Conservation (phyloP, 2,888 invertebrate species). For the Eubasilissa splendida region DNA sequence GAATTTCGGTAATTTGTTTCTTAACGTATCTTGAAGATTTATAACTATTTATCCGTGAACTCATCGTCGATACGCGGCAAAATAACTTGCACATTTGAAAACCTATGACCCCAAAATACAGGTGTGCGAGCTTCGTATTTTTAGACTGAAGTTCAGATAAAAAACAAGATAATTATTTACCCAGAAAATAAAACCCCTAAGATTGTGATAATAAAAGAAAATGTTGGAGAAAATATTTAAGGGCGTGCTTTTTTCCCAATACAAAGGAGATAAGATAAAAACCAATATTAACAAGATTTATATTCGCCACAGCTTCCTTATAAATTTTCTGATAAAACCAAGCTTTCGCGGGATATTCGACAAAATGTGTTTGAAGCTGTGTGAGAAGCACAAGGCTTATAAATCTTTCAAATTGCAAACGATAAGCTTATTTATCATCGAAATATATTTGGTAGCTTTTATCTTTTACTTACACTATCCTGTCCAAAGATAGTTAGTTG, state of each 20-base stretch:
- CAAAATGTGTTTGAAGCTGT: slow-evolving; percentile 9
- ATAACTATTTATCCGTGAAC: too few relatives aligned
- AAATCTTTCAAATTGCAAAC: slow-evolving; percentile 33
- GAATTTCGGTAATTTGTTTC: too few relatives aligned
- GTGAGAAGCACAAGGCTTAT: slow-evolving; percentile 7
- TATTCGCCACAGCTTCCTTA: slow-evolving; percentile 20
- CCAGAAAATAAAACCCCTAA: slow-evolving; percentile 10
- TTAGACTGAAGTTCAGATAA: neutral
- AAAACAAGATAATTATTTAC: slow-evolving; percentile 28
- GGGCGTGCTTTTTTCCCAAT: slow-evolving; percentile 32
- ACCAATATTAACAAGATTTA: slow-evolving; percentile 38
- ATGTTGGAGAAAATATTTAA: slow-evolving; percentile 24
- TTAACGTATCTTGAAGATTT: too few relatives aligned
- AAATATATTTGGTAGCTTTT: neutral
- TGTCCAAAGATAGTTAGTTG: neutral
- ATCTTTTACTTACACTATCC: neutral
- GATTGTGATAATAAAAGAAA: slow-evolving; percentile 30
- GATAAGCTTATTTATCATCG: slow-evolving; percentile 25
- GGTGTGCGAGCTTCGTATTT: neutral
- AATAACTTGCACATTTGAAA: too few relatives aligned
- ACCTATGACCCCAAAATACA: too few relatives aligned
- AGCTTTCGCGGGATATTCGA: neutral
- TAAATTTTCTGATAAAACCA: slow-evolving; percentile 30
- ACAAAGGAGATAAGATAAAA: slow-evolving; percentile 37
- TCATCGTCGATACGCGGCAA: too few relatives aligned